Conservation (phyloP, 2,113 vertebrate species). For the Myrmophylax atrothorax region DNA sequence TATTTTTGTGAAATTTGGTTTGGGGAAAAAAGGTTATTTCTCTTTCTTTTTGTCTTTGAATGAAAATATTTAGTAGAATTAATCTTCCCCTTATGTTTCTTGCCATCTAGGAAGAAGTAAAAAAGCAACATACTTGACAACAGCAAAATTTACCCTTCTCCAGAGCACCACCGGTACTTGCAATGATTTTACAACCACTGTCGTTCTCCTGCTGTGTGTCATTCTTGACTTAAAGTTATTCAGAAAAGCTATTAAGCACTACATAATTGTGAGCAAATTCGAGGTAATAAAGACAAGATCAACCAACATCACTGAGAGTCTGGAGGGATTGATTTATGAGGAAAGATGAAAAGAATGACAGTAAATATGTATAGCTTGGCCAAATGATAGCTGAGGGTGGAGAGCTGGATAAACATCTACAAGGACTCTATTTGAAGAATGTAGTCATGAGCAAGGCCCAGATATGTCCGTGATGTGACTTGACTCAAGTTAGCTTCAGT, state of each 20-base stretch:
- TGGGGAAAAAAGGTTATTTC: neutral
- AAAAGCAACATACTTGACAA: neutral
- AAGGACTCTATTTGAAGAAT: neutral
- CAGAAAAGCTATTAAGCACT: constrained; percentile 45
- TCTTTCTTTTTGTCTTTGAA: neutral
- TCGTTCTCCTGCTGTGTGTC: neutral
- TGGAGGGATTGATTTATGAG: constrained; percentile 68
- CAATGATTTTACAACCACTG: constrained; percentile 19
- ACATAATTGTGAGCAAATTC: constrained; percentile 69
- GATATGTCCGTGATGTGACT: neutral
- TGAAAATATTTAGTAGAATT: neutral
- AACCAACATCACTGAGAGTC: constrained; percentile 63
- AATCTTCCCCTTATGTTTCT: neutral
- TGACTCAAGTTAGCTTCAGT: neutral
- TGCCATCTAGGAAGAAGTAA: neutral
- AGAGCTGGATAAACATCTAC: neutral
- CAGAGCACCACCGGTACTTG: neutral
- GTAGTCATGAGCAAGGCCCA: neutral
- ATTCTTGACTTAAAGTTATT: constrained; percentile 42
- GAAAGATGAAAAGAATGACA: constrained; percentile 52
- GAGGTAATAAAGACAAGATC: constrained; percentile 72
- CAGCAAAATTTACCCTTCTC: neutral
- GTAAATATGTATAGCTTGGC: constrained; percentile 56
- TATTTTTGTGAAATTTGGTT: neutral
- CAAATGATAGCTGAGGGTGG: constrained; percentile 2